Evolutionary conservation across 1,140 invertebrate species (phyloP), one percentile per base, ranked within the genome.

Genomic region (Subanguina moxae): DNA sequence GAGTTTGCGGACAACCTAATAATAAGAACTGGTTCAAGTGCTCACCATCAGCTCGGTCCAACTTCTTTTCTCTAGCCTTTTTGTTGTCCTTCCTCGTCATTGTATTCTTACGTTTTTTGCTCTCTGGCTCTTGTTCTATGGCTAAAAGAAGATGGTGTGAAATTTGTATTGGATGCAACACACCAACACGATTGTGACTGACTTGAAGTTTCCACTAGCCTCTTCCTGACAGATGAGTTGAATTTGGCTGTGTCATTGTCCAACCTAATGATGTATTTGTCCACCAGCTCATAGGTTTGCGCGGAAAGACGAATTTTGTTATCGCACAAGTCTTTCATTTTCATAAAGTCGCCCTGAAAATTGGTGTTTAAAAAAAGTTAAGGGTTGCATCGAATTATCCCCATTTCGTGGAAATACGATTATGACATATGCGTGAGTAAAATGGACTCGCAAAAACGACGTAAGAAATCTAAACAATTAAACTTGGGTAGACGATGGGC

Each of bases 201-300:
- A 52, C 48, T 52, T 52, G n/a, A 11, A 5, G n/a, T 25, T 5
- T 52, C 48, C 3, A 52, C 48, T 5, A 52, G 23, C 23, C 17
- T 52, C 48, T 52, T 52, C 23, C 48, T 52, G 1, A 52, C 48
- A 52, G n/a, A 52, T 7, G 48, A 19, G 23, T 52, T 52, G 48
- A 52, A 52, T 15, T 58, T 70, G 19, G 38, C 43, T 11, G 68
- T 70, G 27, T 70, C 68, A 21, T 70, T 69, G 46, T 70, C 68
- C 30, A 70, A 59, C 42, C 64, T 70, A n/a, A 59, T 56, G 28
- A 70, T 70, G 58, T 59, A 70, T 7, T 19, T 23, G 66, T 70
- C 68, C 9, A 70, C 68, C 17, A 70, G 32, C 19, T 70, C 68
- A 23, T 70, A 70, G 13, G 67, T 70, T 32, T 64, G 38, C 1